These are phyloP conservation scores for Dinomys branickii DNA, from an alignment of 2,113 vertebrate species.

Conservation along the genomic window DNA sequence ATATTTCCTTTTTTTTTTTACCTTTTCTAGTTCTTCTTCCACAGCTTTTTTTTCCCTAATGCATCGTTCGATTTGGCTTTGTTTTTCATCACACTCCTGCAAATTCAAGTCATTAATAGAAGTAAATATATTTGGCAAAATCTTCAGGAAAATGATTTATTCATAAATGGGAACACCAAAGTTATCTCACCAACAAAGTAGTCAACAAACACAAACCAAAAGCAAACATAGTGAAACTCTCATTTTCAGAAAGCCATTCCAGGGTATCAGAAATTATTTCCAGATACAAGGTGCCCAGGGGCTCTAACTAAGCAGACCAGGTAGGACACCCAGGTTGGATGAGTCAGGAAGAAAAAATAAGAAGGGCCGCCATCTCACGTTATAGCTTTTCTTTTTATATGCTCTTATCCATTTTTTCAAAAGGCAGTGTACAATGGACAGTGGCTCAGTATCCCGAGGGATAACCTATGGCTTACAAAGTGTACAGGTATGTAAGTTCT, in stretches of 20 bases:
- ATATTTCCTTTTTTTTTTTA: slow-evolving; percentile 76
- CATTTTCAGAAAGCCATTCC: background rate
- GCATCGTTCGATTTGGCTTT: slow-evolving; percentile 90
- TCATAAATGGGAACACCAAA: background rate
- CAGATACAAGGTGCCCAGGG: background rate
- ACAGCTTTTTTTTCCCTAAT: slow-evolving; percentile 93
- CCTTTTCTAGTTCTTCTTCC: slow-evolving; percentile 96
- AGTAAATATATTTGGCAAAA: slow-evolving; percentile 37
- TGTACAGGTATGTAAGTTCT: background rate
- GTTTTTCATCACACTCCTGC: slow-evolving; percentile 95
- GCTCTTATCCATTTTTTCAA: background rate
- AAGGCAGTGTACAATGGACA: background rate
- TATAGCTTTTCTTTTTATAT: slow-evolving; percentile 1
- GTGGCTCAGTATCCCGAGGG: background rate
- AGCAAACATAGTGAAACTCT: background rate
- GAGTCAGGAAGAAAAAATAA: slow-evolving; percentile 5
- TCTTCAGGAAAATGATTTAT: slow-evolving; percentile 17
- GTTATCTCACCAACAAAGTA: background rate
- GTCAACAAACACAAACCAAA: background rate
- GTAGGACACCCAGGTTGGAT: background rate
- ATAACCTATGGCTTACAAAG: background rate
- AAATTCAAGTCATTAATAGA: slow-evolving; percentile 41
- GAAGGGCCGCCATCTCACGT: background rate
- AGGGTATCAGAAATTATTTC: background rate
- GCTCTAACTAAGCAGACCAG: slow-evolving; percentile 6